Percentiles rank a stretch among this genome's conserved stretches.
phyloP scores from a whole-genome alignment of 2,888 invertebrate genomes.

The Polyommatus iphigenia region DNA sequence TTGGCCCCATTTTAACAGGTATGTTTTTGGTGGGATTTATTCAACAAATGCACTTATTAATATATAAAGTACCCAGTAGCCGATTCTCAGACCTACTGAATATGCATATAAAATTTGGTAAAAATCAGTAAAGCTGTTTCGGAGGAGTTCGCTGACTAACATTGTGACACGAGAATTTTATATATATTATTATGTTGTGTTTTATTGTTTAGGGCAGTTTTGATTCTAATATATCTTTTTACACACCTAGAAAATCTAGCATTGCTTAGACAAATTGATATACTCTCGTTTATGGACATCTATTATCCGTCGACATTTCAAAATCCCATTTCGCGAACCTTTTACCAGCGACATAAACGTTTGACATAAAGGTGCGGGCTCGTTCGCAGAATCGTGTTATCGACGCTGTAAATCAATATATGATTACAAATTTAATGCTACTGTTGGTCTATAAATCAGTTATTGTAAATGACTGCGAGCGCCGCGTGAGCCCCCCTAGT shows the following conservation, averaged over 20 bases:
- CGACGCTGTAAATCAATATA: constrained; percentile 78
- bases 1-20: no score
- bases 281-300: neutral
- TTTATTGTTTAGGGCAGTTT: no score
- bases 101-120: no score
- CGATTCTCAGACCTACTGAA: no score
- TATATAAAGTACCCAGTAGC: no score
- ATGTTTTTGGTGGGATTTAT: no score
- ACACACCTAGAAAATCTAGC: neutral
- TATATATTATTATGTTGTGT: no score
- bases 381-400: constrained; percentile 66
- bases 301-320: neutral
- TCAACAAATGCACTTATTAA: no score
- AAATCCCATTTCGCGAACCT: constrained; percentile 3
- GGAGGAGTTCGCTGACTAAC: no score
- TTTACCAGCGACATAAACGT: neutral
- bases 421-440: constrained; percentile 81
- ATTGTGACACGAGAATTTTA: no score
- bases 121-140: no score
- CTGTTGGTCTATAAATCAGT: constrained; percentile 78
- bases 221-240: no score
- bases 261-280: neutral
- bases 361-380: constrained; percentile 6
- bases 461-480: constrained; percentile 77
- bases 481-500: constrained; percentile 78